Base-by-base conservation (phyloP, 2,113 vertebrate genomes). In the Perognathus longimembris region DNA sequence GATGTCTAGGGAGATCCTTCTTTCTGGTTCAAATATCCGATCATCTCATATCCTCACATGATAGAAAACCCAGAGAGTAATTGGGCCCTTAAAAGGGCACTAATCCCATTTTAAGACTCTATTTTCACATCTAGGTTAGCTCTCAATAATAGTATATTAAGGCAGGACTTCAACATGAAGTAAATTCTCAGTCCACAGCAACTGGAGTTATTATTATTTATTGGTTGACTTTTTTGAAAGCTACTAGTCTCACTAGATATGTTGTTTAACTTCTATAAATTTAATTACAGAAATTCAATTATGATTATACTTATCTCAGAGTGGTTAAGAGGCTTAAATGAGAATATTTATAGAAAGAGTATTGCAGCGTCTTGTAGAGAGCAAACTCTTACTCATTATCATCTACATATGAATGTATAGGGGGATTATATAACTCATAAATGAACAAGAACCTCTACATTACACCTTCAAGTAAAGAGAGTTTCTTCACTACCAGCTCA, bases 331-430 rank as follows among this genome's bases (percentile, higher is more conserved):
- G 30, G 34, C 80, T 83, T 54, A 74, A 89, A 61, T 64, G n/a
- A 42, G 7, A 64, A 85, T 50, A 88, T 50, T 67, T 71, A 32
- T 59, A 3, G 22, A 73, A 80, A 75, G 21, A 36, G 1, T 40
- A 71, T 32, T n/a, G 9, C 22, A 32, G 1, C 34, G 15, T 34
- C 38, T 88, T 34, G 7, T n/a, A 57, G 5, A 78, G 38, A 42
- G 6, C 57, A 54, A 88, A 84, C 32, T 85, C 6, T 70, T 17
- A 73, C 17, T 67, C 22, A 66, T 32, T 80, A 6, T 76, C 90
- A 79, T 50, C 34, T 82, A 61, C 88, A 79, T 93, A 75, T 40
- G 59, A 91, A 82, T 21, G 50, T 90, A 83, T 54, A 66, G 22
- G 18, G 30, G 2, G 11, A 30, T 1, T 38, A 32, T 54, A n/a